Base-by-base conservation (phyloP, 2,113 vertebrate genomes). In the Daboia siamensis region DNA sequence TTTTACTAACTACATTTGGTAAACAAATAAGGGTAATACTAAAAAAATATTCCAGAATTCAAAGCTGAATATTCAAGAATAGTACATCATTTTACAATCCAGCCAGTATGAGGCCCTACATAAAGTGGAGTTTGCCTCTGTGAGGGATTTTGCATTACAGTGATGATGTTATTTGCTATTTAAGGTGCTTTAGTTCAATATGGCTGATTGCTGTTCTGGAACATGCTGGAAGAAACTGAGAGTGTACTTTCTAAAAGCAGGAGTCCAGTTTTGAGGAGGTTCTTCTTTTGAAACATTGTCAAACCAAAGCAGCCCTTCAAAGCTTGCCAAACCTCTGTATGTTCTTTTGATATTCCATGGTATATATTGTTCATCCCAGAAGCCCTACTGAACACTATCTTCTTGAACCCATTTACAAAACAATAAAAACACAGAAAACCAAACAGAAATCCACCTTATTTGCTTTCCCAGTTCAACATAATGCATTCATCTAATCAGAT, bases 41-140 rank as follows among this genome's bases (percentile, higher is more conserved):
- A 91, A 24, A 46, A 87, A 94, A 89, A 91, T 3, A 39, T 7
- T 48, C 74, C 59, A 86, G 54, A 69, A 93, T 93, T 93, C 69
- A 69, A 87, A 20, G 89, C 61, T 87, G 1, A 89, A 24, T 88
- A 89, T 92, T 59, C 26, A 84, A 64, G 57, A 92, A 91, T 80
- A 96, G 64, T 12, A 1, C 10, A 91, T 0, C 26, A 39, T 39
- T 57, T n/a, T 0, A 29, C 24, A 26, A 23, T 51, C 93, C 85
- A 61, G 89, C 2, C 86, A 91, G 46, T 13, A 33, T 15, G 29
- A 69, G 29, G 13, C 29, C 29, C 11, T 69, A 13, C 12, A 26
- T 61, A 26, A 61, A 61, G 1, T 61, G 24, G 26, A 61, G 24
- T 56, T 17, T 74, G 64, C 64, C 3, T 33, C 64, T 33, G 64